phyloP scores from a whole-genome alignment of 2,797 vertebrate species.

The Xerus rutilus region DNA sequence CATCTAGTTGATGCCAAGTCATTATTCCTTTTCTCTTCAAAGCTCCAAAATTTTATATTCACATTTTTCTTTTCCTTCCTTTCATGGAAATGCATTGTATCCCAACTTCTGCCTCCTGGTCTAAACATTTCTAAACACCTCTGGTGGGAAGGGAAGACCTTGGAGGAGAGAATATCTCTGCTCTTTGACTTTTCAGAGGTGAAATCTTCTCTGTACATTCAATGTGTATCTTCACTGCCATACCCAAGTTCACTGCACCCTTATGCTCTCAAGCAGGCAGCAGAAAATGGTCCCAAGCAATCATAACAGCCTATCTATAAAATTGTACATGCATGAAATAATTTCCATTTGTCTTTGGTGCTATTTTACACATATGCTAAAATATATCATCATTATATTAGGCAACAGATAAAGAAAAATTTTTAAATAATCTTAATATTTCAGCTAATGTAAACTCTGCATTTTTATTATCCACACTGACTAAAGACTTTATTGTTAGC shows the following conservation, averaged over 20 bases:
- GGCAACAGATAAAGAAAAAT: background rate
- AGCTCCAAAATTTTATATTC: background rate
- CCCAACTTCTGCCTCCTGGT: background rate
- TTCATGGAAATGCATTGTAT: background rate
- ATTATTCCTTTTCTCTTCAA: constrained; percentile 6
- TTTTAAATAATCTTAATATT: background rate
- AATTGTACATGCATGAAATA: background rate
- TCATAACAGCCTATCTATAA: background rate
- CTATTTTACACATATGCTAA: background rate
- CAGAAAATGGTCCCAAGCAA: background rate
- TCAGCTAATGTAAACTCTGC: background rate
- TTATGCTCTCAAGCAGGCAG: background rate
- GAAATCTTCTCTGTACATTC: background rate
- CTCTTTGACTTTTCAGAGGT: background rate
- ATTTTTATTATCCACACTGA: background rate
- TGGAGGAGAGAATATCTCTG: background rate
- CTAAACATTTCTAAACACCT: background rate
- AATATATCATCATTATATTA: background rate
- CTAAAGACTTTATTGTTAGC: background rate
- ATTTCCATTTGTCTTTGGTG: background rate
- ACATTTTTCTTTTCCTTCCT: background rate
- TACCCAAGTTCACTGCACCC: background rate
- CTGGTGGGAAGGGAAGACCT: background rate
- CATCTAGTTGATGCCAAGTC: background rate
- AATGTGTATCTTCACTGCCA: background rate